Evolutionary conservation across 64 coral and sea anemone genomes (phyloP), one percentile per base, ranked within the genome.

Genomic region (Montipora capricornis): DNA sequence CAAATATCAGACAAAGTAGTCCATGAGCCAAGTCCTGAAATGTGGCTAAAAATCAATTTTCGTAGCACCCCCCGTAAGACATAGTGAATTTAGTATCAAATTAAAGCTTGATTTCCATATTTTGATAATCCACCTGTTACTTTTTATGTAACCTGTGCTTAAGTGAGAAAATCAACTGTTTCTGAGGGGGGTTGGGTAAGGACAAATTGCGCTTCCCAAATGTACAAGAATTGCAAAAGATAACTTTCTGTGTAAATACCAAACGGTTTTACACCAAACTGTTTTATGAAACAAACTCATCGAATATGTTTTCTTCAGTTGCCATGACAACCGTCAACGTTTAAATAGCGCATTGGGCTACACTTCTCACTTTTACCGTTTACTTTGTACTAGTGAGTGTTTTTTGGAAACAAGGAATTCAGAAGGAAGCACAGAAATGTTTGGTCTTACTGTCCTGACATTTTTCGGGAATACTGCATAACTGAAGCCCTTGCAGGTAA

Each of bases 21-120:
- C 47, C 62, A 47, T 48, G 53, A 62, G 55, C 60, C 53, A 62
- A 68, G 37, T 8, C 83, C 83, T 68, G 45, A n/a, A 67, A 68
- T 55, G 52, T 9, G 52, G 52, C 73, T 26, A 90, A 45, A 90
- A 90, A 80, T 48, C 48, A 5, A 17, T 75, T 47, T 69, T 90
- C 89, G 89, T 90, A 80, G 89, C 89, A 90, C 89, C 89, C 89
- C 89, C 58, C 83, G 62, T 16, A 58, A 61, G 58, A 90, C 76
- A 68, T 80, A 68, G 89, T 90, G 76, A 24, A 24, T 24, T 24
- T 24, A 24, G 24, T 24, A 24, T 24, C 24, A 24, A 24, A 24
- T 24, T 24, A 24, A 24, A 24, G 24, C 24, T 24, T 24, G 24
- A 24, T 24, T 24, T 24, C 24, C 24, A 24, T 24, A 91, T 24